Evolutionary conservation across 2,888 invertebrate genomes (phyloP), one percentile per base, ranked within the genome.

Genomic region (Crioceris asparagi): DNA sequence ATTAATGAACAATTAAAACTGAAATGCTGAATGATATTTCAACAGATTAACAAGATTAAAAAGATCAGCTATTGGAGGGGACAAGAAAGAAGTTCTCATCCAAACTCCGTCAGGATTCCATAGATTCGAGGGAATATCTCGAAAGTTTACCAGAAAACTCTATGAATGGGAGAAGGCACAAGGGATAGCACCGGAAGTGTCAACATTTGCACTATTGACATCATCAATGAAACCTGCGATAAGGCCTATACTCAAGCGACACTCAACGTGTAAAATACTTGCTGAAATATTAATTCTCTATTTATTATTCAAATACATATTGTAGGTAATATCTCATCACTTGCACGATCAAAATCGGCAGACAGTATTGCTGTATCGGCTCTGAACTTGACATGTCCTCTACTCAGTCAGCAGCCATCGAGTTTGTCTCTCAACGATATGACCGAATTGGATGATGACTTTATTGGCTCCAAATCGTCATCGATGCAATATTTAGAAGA

Each of bases 141-240:
- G 86, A 29, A 88, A 88, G 49, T 92, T 92, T 61, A 88, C 90
- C 0, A 78, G 83, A 17, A 88, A 87, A 55, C 70, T 92, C 0
- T 88, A 88, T 60, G 90, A 91, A 60, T 92, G 91, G 91, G 85
- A 87, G 58, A 85, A 86, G 53, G 82, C 85, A n/a, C 70, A 79
- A 41, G 87, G 87, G 2, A 87, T 88, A 39, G 80, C 81, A 0
- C 87, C 87, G 0, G 87, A 88, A 61, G 79, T 79, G 0, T 88
- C 87, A 1, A 87, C 87, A 0, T 84, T 88, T 48, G 83, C 86
- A 0, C 64, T 88, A 1, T 67, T 88, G 2, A 77, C 74, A 55
- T 74, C 78, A 0, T 71, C 69, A 6, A 68, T 68, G 43, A 62
- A 64, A 44, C 66, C 68, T 23, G 54, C 41, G 11, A 30, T 7